These are phyloP conservation scores for Monomorium pharaonis DNA, from an alignment of 1,140 invertebrate genomes.

Conservation along the genomic window DNA sequence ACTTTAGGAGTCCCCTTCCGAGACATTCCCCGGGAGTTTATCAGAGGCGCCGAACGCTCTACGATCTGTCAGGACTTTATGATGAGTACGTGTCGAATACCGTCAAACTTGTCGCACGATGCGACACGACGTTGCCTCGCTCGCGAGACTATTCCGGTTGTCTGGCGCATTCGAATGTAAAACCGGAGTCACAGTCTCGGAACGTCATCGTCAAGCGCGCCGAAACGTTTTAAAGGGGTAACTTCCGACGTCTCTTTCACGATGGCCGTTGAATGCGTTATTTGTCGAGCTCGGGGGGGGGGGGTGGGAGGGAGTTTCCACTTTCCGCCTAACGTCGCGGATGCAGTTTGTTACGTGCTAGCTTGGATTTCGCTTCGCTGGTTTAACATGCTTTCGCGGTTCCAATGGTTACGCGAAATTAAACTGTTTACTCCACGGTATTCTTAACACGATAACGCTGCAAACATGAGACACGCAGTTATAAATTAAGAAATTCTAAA, in stretches of 20 bases:
- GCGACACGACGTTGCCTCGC: background rate
- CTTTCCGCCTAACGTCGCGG: background rate
- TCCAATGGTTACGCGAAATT: background rate
- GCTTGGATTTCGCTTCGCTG: constrained; percentile 3
- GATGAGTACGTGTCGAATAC: constrained; percentile 52
- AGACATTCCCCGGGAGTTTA: constrained; percentile 46
- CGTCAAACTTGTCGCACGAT: constrained; percentile 4
- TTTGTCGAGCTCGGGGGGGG: constrained; percentile 26
- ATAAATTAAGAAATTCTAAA: constrained; percentile 13
- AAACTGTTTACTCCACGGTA: background rate
- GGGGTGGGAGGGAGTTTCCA: too few species aligned
- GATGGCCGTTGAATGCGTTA: constrained; percentile 57
- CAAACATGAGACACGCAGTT: background rate
- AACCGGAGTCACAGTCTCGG: constrained; percentile 18
- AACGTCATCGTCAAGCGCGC: constrained; percentile 1
- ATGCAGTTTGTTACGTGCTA: constrained; percentile 11
- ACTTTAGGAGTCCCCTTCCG: background rate
- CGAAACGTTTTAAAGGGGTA: constrained; percentile 27
- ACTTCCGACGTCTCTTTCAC: constrained; percentile 60
- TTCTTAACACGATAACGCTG: background rate
- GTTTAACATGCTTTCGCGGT: constrained; percentile 17
- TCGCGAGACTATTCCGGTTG: background rate
- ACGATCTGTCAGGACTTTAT: constrained; percentile 61
- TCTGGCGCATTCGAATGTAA: constrained; percentile 44
- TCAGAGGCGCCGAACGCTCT: constrained; percentile 27